Evolutionary conservation across 92 coral and sea anemone genomes (phyloP).

Genomic region (Paragorgia papillata): DNA sequence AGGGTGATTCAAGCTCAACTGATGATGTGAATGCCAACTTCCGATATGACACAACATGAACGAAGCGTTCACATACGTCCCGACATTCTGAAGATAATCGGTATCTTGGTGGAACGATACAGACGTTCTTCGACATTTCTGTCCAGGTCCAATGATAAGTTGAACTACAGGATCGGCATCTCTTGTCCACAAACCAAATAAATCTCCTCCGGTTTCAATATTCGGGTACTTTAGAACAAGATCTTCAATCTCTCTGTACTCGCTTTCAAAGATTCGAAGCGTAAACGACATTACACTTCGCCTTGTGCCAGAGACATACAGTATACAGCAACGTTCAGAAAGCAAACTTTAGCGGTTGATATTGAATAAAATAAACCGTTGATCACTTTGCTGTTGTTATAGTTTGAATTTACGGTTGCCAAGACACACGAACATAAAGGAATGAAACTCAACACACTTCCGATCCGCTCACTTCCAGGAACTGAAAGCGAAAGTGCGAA

Average conservation of each 20-base stretch:
- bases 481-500: background rate
- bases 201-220: conserved; percentile 64
- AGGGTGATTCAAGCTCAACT: conserved; percentile 67
- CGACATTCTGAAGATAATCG: conserved; percentile 70
- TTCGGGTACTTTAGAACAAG: conserved; percentile 40
- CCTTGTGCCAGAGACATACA: background rate
- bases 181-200: conserved; percentile 81
- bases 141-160: conserved; percentile 60
- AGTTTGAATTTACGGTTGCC: background rate
- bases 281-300: conserved; percentile 9
- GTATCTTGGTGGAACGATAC: conserved; percentile 79
- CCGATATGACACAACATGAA: conserved; percentile 91
- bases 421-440: background rate
- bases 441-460: background rate
- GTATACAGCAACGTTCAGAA: no score
- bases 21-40: conserved; percentile 97
- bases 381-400: background rate
- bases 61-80: conserved; percentile 58
- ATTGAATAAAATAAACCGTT: no score
- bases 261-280: conserved; percentile 59
- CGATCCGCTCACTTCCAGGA: conserved; percentile 4
- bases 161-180: conserved; percentile 62
- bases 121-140: conserved; percentile 58
- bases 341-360: no score
- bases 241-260: conserved; percentile 45